Percentiles rank a stretch among this genome's conserved stretches.
Evolutionary conservation across 2,888 invertebrate species (phyloP).

Genomic region (Tipula lateralis): DNA sequence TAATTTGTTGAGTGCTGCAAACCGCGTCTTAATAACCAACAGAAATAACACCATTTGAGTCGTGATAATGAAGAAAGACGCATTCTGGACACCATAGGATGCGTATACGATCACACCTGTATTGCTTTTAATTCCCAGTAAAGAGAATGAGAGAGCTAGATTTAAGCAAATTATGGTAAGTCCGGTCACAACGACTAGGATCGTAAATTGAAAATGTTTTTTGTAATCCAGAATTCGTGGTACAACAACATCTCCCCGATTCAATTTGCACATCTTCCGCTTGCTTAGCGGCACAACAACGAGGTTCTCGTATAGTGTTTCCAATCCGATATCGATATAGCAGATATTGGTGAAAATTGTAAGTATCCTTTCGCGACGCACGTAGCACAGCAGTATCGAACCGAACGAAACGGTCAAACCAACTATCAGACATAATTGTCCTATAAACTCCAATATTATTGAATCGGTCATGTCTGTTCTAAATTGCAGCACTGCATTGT

Average conservation of each 20-base stretch:
- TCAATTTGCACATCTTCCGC: too few species aligned
- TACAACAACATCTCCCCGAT: too few species aligned
- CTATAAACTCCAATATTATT: background rate
- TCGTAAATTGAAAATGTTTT: background rate
- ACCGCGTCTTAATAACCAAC: background rate
- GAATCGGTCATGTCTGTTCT: background rate
- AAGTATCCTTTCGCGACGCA: background rate
- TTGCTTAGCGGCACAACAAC: background rate
- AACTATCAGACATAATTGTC: background rate
- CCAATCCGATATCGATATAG: background rate
- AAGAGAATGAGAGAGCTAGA: background rate
- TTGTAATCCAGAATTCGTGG: background rate
- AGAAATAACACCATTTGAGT: background rate
- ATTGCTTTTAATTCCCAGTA: background rate
- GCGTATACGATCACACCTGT: background rate
- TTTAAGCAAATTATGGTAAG: background rate
- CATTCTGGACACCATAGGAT: background rate
- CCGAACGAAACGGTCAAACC: background rate
- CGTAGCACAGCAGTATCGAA: background rate
- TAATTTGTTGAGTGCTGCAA: background rate
- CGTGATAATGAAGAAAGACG: background rate
- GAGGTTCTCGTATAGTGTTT: background rate
- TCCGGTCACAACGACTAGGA: background rate
- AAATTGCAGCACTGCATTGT: background rate
- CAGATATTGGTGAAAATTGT: background rate